Conservation (phyloP, 2,888 invertebrate genomes). For the Cephus sareptanus region DNA sequence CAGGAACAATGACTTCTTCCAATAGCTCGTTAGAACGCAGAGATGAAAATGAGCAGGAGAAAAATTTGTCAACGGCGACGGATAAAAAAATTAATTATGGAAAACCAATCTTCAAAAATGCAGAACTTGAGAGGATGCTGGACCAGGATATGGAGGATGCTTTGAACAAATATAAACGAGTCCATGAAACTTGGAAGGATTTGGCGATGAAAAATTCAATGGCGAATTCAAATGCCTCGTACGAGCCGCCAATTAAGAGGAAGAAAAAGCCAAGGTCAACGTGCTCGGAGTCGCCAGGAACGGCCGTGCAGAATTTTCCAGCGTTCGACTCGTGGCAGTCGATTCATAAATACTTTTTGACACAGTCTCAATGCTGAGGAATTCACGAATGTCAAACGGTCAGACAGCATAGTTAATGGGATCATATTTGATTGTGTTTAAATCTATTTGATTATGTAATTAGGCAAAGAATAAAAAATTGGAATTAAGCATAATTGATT, state of each 20-base stretch:
- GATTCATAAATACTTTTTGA: conserved; percentile 19
- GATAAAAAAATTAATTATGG: neutral
- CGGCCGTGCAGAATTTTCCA: conserved; percentile 7
- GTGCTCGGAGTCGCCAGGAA: neutral
- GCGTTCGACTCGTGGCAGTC: conserved; percentile 14
- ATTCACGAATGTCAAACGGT: neutral
- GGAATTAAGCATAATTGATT: neutral
- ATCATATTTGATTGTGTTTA: no score
- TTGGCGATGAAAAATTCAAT: conserved; percentile 11
- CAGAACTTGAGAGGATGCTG: conserved; percentile 27
- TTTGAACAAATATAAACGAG: conserved; percentile 29
- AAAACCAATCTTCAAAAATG: conserved; percentile 29
- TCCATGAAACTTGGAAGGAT: conserved; percentile 26
- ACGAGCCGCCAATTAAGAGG: conserved; percentile 27
- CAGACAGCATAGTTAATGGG: no score
- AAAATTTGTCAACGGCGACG: neutral
- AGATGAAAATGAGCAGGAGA: neutral
- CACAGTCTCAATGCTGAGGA: conserved; percentile 4
- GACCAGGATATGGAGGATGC: conserved; percentile 37
- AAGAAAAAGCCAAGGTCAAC: conserved; percentile 7
- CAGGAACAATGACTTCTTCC: neutral
- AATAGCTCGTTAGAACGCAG: no score
- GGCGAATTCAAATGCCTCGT: neutral
- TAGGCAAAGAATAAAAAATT: neutral
- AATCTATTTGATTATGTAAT: neutral